Percentiles rank a stretch among this genome's conserved stretches.
phyloP scores from a whole-genome alignment of 1,140 invertebrate genomes.

The Drosophila equinoxialis region DNA sequence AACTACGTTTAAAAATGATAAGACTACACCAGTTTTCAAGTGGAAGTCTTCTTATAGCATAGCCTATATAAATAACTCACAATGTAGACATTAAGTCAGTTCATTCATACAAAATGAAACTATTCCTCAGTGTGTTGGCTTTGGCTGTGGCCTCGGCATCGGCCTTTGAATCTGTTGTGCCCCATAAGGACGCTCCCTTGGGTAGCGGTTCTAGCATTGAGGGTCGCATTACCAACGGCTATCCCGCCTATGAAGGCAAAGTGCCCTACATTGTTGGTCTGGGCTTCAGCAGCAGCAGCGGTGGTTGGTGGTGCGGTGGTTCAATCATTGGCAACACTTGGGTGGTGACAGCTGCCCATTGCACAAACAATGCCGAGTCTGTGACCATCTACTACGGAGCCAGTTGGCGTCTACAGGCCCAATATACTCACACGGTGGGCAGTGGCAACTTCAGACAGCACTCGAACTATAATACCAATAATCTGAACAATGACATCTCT shows the following conservation, averaged over 20 bases:
- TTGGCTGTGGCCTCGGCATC: conserved; percentile 63
- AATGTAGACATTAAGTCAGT: neutral
- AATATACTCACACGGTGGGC: conserved; percentile 25
- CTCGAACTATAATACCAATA: conserved; percentile 20
- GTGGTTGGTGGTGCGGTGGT: conserved; percentile 85
- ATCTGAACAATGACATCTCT: conserved; percentile 41
- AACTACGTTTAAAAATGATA: neutral
- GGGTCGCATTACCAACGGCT: conserved; percentile 62
- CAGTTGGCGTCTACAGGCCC: conserved; percentile 27
- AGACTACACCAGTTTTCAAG: neutral
- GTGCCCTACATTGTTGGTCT: conserved; percentile 38
- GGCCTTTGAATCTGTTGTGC: conserved; percentile 50
- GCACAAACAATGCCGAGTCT: conserved; percentile 32
- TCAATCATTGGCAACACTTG: conserved; percentile 85
- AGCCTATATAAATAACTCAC: neutral
- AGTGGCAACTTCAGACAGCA: conserved; percentile 29
- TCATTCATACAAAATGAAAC: conserved; percentile 22
- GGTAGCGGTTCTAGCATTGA: conserved; percentile 33
- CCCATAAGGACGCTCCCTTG: conserved; percentile 48
- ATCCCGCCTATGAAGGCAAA: too few relatives aligned
- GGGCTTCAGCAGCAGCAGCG: conserved; percentile 65
- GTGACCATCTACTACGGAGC: conserved; percentile 35
- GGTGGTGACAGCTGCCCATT: conserved; percentile 83
- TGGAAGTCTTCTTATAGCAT: neutral
- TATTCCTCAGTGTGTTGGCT: conserved; percentile 20